Evolutionary conservation across 2,113 vertebrate genomes (phyloP), one percentile per base, ranked within the genome.

Genomic region (Bufo gargarizans): DNA sequence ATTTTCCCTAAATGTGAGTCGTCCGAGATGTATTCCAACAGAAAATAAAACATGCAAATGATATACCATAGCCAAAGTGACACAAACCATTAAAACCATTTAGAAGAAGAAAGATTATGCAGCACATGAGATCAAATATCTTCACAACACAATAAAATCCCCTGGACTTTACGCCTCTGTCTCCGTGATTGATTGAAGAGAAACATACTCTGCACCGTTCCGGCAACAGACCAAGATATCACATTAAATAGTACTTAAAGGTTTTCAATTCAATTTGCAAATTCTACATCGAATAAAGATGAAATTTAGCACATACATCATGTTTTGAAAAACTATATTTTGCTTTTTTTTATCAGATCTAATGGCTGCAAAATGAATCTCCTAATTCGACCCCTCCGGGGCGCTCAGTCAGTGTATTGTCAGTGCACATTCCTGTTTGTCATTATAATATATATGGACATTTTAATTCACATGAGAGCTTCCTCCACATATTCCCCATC

Each of bases 401-500:
- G 86, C 56, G 55, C 78, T 82, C 78, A 74, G 65, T 59, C 78
- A 74, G 65, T 59, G 63, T 59, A 87, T 71, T 82, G 65, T 87
- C 67, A 49, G 86, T 71, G 67, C 53, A 49, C 55, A 82, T 59
- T 76, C 69, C 19, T 82, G 65, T 82, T 88, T 88, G 79, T 88
- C 80, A 87, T 87, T 80, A 69, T 80, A 87, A 80, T 80, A 81
- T 78, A 80, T 69, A 80, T 87, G 77, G 86, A 87, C 86, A 56
- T 87, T 87, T 87, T 79, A 87, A 87, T 80, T 80, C 86, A 80
- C 86, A 87, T 80, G 85, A 86, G 85, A 78, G 77, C 63, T 55
- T 71, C 43, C 86, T 43, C 43, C 61, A 69, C 86, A 87, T 71
- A 87, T 87, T 87, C 77, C 86, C 86, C 86, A 82, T 88, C 79